Evolutionary conservation across 2,797 vertebrate genomes (phyloP).

Genomic region (Ibycter americanus): DNA sequence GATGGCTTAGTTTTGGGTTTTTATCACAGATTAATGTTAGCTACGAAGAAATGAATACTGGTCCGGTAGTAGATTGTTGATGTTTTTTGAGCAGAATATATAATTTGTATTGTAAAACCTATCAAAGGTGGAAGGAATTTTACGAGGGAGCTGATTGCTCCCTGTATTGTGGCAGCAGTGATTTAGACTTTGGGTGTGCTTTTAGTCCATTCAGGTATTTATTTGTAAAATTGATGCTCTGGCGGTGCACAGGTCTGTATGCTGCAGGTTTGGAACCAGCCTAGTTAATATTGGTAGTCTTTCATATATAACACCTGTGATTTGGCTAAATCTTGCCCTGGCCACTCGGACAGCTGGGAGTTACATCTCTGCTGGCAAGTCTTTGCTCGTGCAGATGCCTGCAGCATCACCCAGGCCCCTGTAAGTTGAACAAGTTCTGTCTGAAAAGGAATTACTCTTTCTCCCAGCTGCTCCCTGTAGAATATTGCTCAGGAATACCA

Average conservation of each 20-base stretch:
- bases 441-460: neutral
- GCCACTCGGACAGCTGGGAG: neutral
- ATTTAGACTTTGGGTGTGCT: neutral
- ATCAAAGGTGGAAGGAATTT: neutral
- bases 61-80: neutral
- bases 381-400: accelerated
- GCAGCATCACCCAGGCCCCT: neutral
- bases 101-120: neutral
- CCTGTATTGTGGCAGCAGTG: neutral
- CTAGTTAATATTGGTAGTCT: neutral
- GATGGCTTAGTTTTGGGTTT: neutral
- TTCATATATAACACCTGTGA: neutral
- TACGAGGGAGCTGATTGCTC: neutral
- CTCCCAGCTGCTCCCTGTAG: neutral
- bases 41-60: neutral
- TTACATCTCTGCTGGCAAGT: too few species aligned
- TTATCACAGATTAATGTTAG: neutral
- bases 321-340: neutral
- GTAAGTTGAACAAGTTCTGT: neutral
- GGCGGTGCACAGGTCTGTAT: neutral
- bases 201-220: neutral
- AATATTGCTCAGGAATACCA: neutral
- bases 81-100: neutral
- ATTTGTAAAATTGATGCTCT: neutral
- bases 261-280: neutral